Conservation (phyloP, 1,140 invertebrate genomes). For the Bicyclus anynana region DNA sequence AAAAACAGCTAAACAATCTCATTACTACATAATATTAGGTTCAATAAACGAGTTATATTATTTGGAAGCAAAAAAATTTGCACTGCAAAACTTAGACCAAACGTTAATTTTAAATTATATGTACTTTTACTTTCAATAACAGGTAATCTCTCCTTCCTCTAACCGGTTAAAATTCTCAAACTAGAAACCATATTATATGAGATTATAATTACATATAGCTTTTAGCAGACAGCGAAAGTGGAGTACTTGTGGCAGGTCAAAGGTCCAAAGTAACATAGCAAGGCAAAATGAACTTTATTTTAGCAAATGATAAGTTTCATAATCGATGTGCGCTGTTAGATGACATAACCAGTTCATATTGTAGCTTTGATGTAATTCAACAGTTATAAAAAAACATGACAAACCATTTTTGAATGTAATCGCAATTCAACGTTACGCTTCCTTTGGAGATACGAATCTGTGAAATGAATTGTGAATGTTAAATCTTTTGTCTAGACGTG, state of each 20-base stretch:
- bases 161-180: not conserved
- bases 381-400: not conserved
- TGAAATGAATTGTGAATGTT: not conserved
- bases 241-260: conserved; percentile 13
- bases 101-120: not conserved
- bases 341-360: conserved; percentile 19
- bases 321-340: not conserved
- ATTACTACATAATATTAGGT: too few relatives aligned
- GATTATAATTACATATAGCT: conserved; percentile 9
- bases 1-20: too few relatives aligned
- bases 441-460: not conserved
- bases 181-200: conserved; percentile 2
- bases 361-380: not conserved
- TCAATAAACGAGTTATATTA: too few relatives aligned
- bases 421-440: not conserved
- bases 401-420: not conserved
- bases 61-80: not conserved
- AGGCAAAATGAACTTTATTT: conserved; percentile 6
- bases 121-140: conserved; percentile 4
- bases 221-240: conserved; percentile 24
- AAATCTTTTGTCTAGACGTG: not conserved
- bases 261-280: not conserved
- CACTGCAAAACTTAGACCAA: not conserved
- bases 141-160: not conserved
- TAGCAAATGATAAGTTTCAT: not conserved